Base-by-base conservation (phyloP, 2,888 invertebrate species). In the Diarsia dahlii region DNA sequence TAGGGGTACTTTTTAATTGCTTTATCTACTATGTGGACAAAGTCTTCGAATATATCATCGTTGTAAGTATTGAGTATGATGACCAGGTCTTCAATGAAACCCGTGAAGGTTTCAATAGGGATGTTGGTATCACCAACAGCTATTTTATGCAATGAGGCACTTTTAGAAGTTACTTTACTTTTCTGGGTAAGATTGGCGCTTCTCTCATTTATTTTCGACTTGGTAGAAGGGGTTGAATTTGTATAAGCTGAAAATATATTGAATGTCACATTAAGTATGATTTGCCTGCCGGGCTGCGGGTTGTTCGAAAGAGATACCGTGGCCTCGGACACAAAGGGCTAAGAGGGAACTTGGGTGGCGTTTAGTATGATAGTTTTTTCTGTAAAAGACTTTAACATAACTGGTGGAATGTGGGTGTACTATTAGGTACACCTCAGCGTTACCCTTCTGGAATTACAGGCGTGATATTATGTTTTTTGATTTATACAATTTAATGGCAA, bases 191-290 rank as follows among this genome's bases (percentile, higher is more conserved):
- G 4, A 20, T 62, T 20, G 34, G 5, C 5, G 20, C 0, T 20
- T 39, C 18, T 39, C n/a, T 45, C 13, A 45, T 39, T 8, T 45
- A 13, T 2, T 13, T 6, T 63, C 0, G 12, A 6, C 5, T 9
- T 56, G 23, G 13, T 20, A 1, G 20, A 4, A 20, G 20, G 39
- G n/a, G 8, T 63, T 63, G 63, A 8, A 3, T 45, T 45, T 13
- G 39, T n/a, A n/a, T 45, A 63, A 13, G 63, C 63, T 63, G 63
- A 13, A n/a, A 39, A 45, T n/a, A 63, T n/a, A n/a, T 63, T 63
- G 8, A 45, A n/a, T 45, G 12, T 1, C 39, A 63, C 39, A n/a
- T 6, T 39, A 39, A 8, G 39, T 39, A 39, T 8, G 39, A 39
- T 39, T 39, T 39, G 39, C 39, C 8, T 39, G 39, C 39, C 39